phyloP scores from a whole-genome alignment of 2,797 vertebrate species.

The Choloepus didactylus region DNA sequence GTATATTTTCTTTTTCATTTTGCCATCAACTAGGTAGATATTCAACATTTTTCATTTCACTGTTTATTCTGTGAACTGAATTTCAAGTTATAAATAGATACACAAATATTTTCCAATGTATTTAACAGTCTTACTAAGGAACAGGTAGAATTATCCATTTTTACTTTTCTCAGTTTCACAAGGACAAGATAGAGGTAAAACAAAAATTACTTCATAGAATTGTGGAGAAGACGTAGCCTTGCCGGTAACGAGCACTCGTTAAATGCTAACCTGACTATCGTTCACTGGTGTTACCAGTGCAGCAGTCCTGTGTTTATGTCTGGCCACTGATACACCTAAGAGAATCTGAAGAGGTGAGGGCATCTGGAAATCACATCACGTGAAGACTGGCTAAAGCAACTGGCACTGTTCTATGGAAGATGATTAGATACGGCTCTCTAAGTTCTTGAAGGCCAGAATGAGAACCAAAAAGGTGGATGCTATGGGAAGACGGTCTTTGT shows the following conservation, averaged over 20 bases:
- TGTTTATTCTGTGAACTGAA: conserved; percentile 46
- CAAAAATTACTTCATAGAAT: not conserved
- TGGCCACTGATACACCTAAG: not conserved
- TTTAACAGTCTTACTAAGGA: not conserved
- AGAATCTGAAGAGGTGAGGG: not conserved
- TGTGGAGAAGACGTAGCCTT: not conserved
- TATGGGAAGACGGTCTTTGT: not conserved
- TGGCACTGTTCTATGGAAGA: not conserved
- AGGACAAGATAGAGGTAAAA: not conserved
- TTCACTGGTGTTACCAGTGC: fast-evolving
- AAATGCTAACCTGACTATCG: fast-evolving
- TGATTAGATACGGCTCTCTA: not conserved
- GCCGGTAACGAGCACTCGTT: not conserved
- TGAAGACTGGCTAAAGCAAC: not conserved
- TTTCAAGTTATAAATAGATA: not conserved
- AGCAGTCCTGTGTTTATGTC: not conserved
- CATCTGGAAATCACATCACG: not conserved
- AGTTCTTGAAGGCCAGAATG: not conserved
- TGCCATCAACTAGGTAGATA: not conserved
- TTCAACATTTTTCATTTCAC: conserved; percentile 21
- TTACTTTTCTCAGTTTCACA: conserved; percentile 11
- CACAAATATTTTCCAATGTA: conserved; percentile 4
- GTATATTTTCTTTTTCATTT: conserved; percentile 38
- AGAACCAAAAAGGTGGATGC: not conserved
- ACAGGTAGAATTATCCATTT: not conserved